Evolutionary conservation across 2,797 vertebrate genomes (phyloP), one percentile per base, ranked within the genome.

Genomic region (Coregonus ussuriensis): DNA sequence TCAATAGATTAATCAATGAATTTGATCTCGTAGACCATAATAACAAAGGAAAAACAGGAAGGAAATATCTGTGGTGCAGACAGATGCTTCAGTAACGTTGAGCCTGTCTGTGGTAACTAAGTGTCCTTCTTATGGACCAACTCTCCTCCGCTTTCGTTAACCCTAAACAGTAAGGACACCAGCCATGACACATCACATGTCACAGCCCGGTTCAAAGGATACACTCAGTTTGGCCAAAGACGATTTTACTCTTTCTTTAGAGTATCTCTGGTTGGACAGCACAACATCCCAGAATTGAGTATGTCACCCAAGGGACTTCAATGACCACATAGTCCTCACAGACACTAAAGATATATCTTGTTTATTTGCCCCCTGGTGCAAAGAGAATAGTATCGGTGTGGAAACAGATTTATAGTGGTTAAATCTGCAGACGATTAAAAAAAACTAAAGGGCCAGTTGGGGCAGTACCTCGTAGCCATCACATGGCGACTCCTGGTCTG

Each of bases 351-450:
- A 90, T 77, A 90, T 87, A 83, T 88, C 78, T 91, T 86, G 82
- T 93, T 92, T 92, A 92, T 90, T 75, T 80, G 76, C 88, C 85
- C 84, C 82, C 51, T 51, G 85, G 79, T 82, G 74, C 33, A 31
- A 79, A 80, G 63, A 59, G 78, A 15, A 82, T 35, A 62, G 83
- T 74, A 77, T 76, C 72, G 53, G 81, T 86, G 85, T 85, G 85
- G 88, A 90, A 90, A 88, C 86, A 86, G 88, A 92, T 93, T 92
- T 90, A 92, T 86, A 83, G 87, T 62, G 71, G 82, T 88, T 93
- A 91, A 92, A 92, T 92, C 90, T 92, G 88, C 84, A 86, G 87
- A 89, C 86, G 87, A 91, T 91, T 91, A 91, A 79, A 82, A 71
- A 82, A 71, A 63, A 15, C 15, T 6, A 21, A 89, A 80, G 85